phyloP scores from a whole-genome alignment of 64 coral and sea anemone genomes.

The Montipora foliosa region DNA sequence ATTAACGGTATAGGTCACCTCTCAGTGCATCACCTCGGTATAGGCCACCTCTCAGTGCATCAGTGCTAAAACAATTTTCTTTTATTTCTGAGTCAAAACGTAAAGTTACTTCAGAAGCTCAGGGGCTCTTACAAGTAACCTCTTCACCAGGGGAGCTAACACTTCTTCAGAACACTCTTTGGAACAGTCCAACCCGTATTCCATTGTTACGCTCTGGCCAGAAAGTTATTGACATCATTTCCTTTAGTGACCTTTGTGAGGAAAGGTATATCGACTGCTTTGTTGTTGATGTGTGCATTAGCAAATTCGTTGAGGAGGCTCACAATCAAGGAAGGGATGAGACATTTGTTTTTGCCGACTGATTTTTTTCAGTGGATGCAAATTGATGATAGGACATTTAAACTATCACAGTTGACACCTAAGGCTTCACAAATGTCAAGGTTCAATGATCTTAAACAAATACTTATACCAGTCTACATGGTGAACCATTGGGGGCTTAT shows the following conservation, averaged over 20 bases:
- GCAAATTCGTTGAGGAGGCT: slow-evolving; percentile 64
- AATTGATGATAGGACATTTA: slow-evolving; percentile 23
- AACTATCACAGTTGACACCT: slow-evolving; percentile 12
- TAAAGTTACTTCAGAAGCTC: slow-evolving; percentile 47
- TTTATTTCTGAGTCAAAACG: slow-evolving; percentile 37
- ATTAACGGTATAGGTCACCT: not conserved
- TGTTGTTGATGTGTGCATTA: slow-evolving; percentile 60
- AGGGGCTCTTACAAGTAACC: slow-evolving; percentile 4
- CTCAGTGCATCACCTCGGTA: too few species aligned
- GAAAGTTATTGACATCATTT: slow-evolving; percentile 54
- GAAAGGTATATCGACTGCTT: slow-evolving; percentile 74
- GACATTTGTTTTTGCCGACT: slow-evolving; percentile 54
- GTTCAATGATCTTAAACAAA: slow-evolving; percentile 52
- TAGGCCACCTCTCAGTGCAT: not conserved
- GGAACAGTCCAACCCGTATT: slow-evolving; percentile 35
- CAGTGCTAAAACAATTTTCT: slow-evolving; percentile 33
- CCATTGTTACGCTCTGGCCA: not conserved
- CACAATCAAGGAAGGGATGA: not conserved
- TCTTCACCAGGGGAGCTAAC: not conserved
- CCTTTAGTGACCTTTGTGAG: slow-evolving; percentile 38
- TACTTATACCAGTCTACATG: slow-evolving; percentile 68
- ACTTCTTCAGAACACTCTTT: slow-evolving; percentile 36
- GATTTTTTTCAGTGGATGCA: slow-evolving; percentile 71
- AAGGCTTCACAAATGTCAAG: not conserved
- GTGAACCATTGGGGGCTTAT: slow-evolving; percentile 68